A percentile compares a stretch with the other conserved stretches of the same genome.
Evolutionary conservation across 2,113 vertebrate species (phyloP).

Genomic region (Chauna torquata): DNA sequence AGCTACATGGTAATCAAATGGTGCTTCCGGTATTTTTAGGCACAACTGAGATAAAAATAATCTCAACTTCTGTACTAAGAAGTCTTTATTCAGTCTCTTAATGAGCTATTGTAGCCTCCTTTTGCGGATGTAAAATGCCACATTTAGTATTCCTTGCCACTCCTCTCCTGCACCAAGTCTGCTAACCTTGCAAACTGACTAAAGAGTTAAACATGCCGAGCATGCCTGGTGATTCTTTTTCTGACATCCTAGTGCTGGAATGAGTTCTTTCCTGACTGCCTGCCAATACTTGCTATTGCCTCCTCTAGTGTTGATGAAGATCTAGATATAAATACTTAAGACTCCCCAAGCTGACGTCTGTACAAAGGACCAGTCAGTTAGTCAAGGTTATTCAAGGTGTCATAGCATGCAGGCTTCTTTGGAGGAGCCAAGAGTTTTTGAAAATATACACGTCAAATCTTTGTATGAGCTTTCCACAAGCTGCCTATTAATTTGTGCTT

Average conservation of each 20-base stretch:
- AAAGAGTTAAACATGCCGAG: background rate
- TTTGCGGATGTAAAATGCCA: background rate
- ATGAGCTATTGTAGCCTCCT: background rate
- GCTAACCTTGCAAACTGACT: background rate
- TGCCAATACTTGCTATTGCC: background rate
- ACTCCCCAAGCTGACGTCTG: background rate
- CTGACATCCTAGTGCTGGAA: background rate
- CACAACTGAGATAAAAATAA: background rate
- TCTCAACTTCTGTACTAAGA: background rate
- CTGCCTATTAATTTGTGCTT: background rate
- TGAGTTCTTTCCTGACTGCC: background rate
- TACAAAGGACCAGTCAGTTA: background rate
- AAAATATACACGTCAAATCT: background rate
- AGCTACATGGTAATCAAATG: background rate
- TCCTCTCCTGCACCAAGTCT: background rate
- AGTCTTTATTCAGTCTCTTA: background rate
- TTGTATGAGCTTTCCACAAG: background rate
- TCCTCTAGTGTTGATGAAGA: background rate
- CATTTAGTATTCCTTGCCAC: background rate
- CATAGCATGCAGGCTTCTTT: background rate
- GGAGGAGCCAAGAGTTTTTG: background rate
- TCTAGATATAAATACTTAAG: background rate
- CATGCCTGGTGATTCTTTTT: background rate
- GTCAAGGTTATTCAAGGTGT: slow-evolving; percentile 1
- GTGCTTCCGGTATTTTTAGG: background rate